Conservation (phyloP, 2,797 vertebrate species). For the Pitangus sulphuratus region DNA sequence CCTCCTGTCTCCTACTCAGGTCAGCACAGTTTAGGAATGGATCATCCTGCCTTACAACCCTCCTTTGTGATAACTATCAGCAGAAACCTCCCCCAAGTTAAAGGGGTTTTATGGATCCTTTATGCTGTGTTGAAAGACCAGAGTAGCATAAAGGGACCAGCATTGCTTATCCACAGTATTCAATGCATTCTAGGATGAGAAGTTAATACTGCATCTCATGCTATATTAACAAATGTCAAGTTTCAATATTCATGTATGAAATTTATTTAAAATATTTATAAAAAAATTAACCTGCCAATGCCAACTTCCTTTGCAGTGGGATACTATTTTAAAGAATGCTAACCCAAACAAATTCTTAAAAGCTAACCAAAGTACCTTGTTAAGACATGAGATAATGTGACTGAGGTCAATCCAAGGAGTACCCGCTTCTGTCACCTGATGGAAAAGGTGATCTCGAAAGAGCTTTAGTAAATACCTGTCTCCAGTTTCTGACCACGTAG, state of each 20-base stretch:
- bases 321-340: background rate
- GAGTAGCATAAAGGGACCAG: slow-evolving; percentile 71
- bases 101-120: slow-evolving; percentile 51
- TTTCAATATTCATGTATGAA: background rate
- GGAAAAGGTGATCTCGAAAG: slow-evolving; percentile 98
- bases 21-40: background rate
- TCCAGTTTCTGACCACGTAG: slow-evolving; percentile 97
- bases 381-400: slow-evolving; percentile 99
- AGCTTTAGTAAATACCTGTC: slow-evolving; percentile 98
- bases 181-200: slow-evolving; percentile 23
- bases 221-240: background rate
- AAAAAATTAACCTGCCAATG: background rate
- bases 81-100: background rate
- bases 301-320: background rate
- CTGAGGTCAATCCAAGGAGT: slow-evolving; percentile 99
- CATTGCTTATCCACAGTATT: slow-evolving; percentile 53
- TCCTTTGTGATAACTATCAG: background rate
- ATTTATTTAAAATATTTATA: slow-evolving; percentile 20
- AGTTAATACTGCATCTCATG: slow-evolving; percentile 1
- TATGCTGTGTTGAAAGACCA: slow-evolving; percentile 68
- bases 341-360: slow-evolving; percentile 21
- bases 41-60: background rate
- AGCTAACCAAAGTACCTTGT: slow-evolving; percentile 86
- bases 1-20: background rate
- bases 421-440: slow-evolving; percentile 98